Evolutionary conservation across 2,797 vertebrate species (phyloP), one percentile per base, ranked within the genome.

Genomic region (Centropyge bicolor): DNA sequence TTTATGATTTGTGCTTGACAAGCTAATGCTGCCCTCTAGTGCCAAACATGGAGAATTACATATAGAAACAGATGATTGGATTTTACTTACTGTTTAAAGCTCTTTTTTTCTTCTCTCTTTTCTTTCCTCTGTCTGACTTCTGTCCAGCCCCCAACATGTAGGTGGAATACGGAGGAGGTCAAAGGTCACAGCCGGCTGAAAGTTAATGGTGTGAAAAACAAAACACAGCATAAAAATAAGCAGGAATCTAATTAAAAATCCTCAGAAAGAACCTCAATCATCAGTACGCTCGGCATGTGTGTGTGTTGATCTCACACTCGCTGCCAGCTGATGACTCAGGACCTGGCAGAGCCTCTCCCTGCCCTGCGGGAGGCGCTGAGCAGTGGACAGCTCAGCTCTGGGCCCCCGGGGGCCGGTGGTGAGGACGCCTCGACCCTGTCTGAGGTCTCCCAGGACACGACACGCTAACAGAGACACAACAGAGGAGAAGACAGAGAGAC

Each of bases 291-390:
- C 55, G 19, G 55, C 16, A 9, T 35, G 55, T 57, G 31, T 57
- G 54, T 84, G 70, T 78, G 60, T 70, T 54, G 9, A 45, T 62
- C 54, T 63, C 49, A 24, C 24, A 4, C 10, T 2, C 17, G 24
- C n/a, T 78, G 80, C 79, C 85, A 78, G 65, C 31, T 38, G 68
- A 80, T 86, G 85, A 90, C 80, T 92, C 82, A 84, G 73, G 0
- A 19, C 17, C 73, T 51, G 48, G 69, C 64, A 52, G 61, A 88
- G 57, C 73, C 69, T 77, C 69, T 54, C 35, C 20, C 35, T 67
- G 11, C 75, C 65, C 70, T 7, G 77, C n/a, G 6, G 70, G 85
- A 80, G 78, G 70, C 27, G 36, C 51, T 65, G 77, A 74, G 61
- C 5, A 11, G 88, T 88, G 6, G 35, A 88, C 70, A 6, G 70